Percentiles rank a stretch among this genome's conserved stretches.
Conservation (phyloP, 2,888 invertebrate species). For the Eupithecia centaureata region DNA sequence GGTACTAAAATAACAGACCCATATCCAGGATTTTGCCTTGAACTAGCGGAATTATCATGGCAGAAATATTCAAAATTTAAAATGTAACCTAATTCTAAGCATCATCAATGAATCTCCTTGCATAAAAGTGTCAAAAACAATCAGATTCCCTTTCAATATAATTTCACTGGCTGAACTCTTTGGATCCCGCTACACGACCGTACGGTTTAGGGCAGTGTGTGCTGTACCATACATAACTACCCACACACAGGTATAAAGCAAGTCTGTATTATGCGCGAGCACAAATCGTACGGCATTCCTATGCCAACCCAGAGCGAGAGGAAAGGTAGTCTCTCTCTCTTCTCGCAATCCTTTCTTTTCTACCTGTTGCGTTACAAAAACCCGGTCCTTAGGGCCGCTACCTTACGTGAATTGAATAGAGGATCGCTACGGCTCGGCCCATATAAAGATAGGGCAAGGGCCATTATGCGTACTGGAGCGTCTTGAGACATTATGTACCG, state of each 20-base stretch:
- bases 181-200: conserved; percentile 83
- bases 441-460: conserved; percentile 82
- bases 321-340: conserved; percentile 63
- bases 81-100: conserved; percentile 13
- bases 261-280: conserved; percentile 75
- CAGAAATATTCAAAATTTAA: background rate
- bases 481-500: conserved; percentile 72
- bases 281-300: conserved; percentile 84
- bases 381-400: conserved; percentile 84
- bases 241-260: conserved; percentile 55
- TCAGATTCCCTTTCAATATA: conserved; percentile 83
- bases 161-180: conserved; percentile 83
- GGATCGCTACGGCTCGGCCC: conserved; percentile 82
- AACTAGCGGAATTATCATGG: background rate
- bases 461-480: conserved; percentile 68
- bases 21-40: background rate
- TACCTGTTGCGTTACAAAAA: conserved; percentile 84
- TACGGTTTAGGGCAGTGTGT: conserved; percentile 84
- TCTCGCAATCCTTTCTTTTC: conserved; percentile 83
- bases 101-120: conserved; percentile 20
- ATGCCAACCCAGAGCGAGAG: conserved; percentile 69
- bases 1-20: too few relatives aligned
- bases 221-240: conserved; percentile 67
- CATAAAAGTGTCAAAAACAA: conserved; percentile 72
- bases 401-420: conserved; percentile 83